Conservation (phyloP, 2,888 invertebrate genomes). For the Alitta virens region DNA sequence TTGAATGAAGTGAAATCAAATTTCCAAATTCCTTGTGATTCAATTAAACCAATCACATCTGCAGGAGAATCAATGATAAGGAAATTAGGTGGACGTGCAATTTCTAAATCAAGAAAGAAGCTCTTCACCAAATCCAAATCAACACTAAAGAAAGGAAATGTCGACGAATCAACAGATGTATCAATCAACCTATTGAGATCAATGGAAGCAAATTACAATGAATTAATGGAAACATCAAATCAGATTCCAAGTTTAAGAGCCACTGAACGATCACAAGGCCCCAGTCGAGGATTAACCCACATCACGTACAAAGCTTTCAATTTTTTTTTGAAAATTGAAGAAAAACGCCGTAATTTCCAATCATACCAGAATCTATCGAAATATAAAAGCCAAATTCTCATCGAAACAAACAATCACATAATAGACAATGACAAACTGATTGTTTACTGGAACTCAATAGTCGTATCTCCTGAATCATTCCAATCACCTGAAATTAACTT, state of each 20-base stretch:
- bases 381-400: not conserved
- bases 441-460: no score
- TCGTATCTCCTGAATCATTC: no score
- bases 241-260: not conserved
- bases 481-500: no score
- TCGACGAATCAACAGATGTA: not conserved
- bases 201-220: not conserved
- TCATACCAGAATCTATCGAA: not conserved
- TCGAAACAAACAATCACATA: no score
- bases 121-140: not conserved
- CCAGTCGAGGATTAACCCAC: not conserved
- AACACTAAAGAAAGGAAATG: not conserved
- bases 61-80: not conserved
- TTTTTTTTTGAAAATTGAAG: not conserved
- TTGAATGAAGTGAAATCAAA: not conserved
- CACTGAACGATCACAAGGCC: not conserved
- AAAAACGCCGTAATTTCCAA: not conserved
- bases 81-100: not conserved
- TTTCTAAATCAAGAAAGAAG: not conserved
- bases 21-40: not conserved
- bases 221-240: not conserved
- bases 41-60: not conserved
- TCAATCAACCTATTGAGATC: not conserved
- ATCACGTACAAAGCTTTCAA: not conserved
- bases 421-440: no score